These are phyloP conservation scores for Tromatobia lineatoria DNA, from an alignment of 2,888 invertebrate genomes.

Conservation along the genomic window DNA sequence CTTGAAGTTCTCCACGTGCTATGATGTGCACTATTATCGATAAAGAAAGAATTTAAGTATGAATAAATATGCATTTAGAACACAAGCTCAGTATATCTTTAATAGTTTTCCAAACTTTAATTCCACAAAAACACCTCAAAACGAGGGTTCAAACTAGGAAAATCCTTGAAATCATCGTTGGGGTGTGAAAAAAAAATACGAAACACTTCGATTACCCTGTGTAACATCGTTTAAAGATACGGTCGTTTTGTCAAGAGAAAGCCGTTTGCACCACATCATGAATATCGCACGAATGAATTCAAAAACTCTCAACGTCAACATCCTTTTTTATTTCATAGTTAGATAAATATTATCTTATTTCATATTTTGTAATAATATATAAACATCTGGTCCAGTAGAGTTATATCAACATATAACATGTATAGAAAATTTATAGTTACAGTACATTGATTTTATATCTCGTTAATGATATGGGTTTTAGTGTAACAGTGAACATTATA, in stretches of 20 bases:
- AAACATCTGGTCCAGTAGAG: conserved; percentile 85
- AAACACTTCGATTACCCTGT: not conserved
- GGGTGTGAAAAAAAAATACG: not conserved
- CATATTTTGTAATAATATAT: conserved; percentile 82
- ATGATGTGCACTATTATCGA: too few relatives aligned
- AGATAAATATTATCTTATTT: conserved; percentile 82
- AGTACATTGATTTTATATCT: conserved; percentile 78
- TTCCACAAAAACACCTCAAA: too few relatives aligned
- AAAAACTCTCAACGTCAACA: conserved; percentile 76
- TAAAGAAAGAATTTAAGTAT: too few relatives aligned
- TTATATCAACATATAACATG: conserved; percentile 84
- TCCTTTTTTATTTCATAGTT: conserved; percentile 73
- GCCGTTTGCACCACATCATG: conserved; percentile 3
- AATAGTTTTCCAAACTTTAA: too few relatives aligned
- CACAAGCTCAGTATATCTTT: too few relatives aligned
- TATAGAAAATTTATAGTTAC: conserved; percentile 84
- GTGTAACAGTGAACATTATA: conserved; percentile 79
- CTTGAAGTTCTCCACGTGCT: too few relatives aligned
- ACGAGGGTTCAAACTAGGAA: too few relatives aligned
- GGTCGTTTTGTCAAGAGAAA: conserved; percentile 71
- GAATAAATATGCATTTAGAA: too few relatives aligned
- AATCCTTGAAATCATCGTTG: not conserved
- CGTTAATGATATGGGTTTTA: conserved; percentile 71
- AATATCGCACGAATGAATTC: conserved; percentile 47
- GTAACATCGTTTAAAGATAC: conserved; percentile 42